These are phyloP conservation scores for Dermatemys mawii DNA, from an alignment of 2,113 vertebrate genomes.

Conservation along the genomic window DNA sequence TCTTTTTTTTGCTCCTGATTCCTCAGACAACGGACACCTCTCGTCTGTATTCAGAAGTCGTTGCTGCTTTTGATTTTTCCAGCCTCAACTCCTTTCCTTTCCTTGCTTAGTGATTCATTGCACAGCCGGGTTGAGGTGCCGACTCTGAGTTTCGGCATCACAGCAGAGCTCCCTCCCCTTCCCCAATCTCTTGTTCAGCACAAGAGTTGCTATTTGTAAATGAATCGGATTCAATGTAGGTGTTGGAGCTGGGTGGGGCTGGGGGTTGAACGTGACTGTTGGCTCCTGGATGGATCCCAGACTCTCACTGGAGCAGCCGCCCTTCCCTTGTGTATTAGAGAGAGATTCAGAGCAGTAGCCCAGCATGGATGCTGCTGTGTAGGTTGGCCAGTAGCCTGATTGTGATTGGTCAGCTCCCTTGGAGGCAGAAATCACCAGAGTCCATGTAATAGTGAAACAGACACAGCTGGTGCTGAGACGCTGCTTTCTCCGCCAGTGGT, in stretches of 20 bases:
- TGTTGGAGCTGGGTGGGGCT: neutral
- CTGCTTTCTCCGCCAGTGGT: accelerated
- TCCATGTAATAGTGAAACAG: neutral
- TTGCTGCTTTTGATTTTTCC: neutral
- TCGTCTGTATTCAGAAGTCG: neutral
- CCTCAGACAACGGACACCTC: neutral
- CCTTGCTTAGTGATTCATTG: accelerated
- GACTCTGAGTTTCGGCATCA: too few relatives aligned
- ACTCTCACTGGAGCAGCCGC: neutral
- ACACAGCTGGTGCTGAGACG: neutral
- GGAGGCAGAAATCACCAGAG: neutral
- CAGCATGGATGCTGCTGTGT: neutral
- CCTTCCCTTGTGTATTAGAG: accelerated
- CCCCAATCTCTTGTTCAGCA: accelerated
- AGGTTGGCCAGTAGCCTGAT: neutral
- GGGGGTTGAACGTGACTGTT: neutral
- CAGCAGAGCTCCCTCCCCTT: neutral
- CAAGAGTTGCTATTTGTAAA: accelerated
- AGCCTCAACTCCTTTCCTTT: neutral
- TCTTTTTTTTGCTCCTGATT: neutral
- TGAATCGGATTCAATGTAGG: neutral
- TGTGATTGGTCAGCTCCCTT: neutral
- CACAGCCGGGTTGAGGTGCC: neutral
- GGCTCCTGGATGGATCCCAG: neutral
- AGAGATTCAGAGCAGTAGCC: neutral